Conservation (phyloP, 1,140 invertebrate genomes). For the Megalopta genalis region DNA sequence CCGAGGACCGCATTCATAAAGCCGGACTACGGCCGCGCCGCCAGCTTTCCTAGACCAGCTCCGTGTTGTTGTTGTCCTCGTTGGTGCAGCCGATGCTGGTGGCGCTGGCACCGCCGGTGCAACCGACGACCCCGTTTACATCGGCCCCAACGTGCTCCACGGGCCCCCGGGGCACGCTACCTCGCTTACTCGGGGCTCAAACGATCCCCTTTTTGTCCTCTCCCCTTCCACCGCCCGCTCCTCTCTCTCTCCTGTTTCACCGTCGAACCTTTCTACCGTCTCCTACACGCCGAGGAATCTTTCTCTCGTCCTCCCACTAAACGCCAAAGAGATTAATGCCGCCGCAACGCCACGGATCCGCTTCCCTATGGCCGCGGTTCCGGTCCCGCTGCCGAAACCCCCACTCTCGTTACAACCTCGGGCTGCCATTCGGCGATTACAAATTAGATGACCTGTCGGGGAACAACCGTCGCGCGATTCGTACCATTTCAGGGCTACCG, state of each 20-base stretch:
- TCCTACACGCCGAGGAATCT: neutral
- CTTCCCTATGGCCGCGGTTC: slow-evolving; percentile 20
- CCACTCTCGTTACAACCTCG: neutral
- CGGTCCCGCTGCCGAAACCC: neutral
- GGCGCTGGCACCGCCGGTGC: slow-evolving; percentile 53
- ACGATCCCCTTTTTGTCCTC: slow-evolving; percentile 54
- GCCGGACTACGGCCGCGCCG: slow-evolving; percentile 45
- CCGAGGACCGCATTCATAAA: slow-evolving; percentile 19
- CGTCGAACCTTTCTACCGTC: neutral
- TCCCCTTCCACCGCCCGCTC: neutral
- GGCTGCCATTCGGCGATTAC: slow-evolving; percentile 10
- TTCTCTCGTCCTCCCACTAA: neutral
- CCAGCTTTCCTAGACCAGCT: slow-evolving; percentile 63
- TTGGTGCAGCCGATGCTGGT: slow-evolving; percentile 53
- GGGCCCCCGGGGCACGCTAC: slow-evolving; percentile 69
- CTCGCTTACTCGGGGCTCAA: slow-evolving; percentile 68
- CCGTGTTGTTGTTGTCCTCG: slow-evolving; percentile 47
- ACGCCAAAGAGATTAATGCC: slow-evolving; percentile 40
- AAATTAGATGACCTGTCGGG: neutral
- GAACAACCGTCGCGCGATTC: no score
- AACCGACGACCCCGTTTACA: slow-evolving; percentile 74
- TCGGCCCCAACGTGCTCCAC: slow-evolving; percentile 56
- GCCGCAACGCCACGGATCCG: slow-evolving; percentile 3
- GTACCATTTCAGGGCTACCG: no score
- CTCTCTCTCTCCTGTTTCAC: neutral